These are phyloP conservation scores for Aeoliscus strigatus DNA, from an alignment of 2,797 vertebrate genomes.

Conservation along the genomic window DNA sequence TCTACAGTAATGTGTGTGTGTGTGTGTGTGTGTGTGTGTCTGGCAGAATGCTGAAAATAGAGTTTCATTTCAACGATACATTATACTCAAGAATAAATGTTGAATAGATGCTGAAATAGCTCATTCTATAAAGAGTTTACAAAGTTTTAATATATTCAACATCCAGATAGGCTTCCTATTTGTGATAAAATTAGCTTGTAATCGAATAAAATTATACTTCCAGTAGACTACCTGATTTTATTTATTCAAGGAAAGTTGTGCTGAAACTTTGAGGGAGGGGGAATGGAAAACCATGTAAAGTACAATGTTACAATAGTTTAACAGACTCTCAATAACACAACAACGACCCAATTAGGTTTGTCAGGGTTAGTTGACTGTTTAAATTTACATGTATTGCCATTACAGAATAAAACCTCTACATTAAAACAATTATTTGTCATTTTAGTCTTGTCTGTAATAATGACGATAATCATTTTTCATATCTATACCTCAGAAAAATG, in stretches of 20 bases:
- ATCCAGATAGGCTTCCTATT: slow-evolving; percentile 22
- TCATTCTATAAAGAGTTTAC: background rate
- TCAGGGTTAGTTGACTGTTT: slow-evolving; percentile 3
- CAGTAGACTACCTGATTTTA: slow-evolving; percentile 8
- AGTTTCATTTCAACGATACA: slow-evolving; percentile 28
- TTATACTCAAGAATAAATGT: slow-evolving; percentile 15
- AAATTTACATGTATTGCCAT: background rate
- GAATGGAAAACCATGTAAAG: slow-evolving; percentile 1
- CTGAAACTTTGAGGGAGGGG: slow-evolving; percentile 11
- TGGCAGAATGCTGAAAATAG: slow-evolving; percentile 1
- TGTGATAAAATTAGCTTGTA: slow-evolving; percentile 21
- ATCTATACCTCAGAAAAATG: slow-evolving; percentile 46
- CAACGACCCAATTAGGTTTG: background rate
- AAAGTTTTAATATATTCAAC: slow-evolving; percentile 10
- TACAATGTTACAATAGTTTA: slow-evolving; percentile 2
- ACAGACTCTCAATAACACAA: slow-evolving; percentile 2
- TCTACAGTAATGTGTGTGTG: too few relatives aligned
- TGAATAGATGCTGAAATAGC: slow-evolving; percentile 3
- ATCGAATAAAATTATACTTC: slow-evolving; percentile 35
- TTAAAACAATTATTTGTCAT: too few relatives aligned
- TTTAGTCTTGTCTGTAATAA: slow-evolving; percentile 7
- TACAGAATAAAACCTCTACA: too few relatives aligned
- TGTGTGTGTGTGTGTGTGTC: too few relatives aligned
- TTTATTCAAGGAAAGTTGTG: slow-evolving; percentile 20
- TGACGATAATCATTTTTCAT: slow-evolving; percentile 18